These are phyloP conservation scores for Parotocinclus haroldoi DNA, from an alignment of 2,797 vertebrate genomes.

Conservation along the genomic window DNA sequence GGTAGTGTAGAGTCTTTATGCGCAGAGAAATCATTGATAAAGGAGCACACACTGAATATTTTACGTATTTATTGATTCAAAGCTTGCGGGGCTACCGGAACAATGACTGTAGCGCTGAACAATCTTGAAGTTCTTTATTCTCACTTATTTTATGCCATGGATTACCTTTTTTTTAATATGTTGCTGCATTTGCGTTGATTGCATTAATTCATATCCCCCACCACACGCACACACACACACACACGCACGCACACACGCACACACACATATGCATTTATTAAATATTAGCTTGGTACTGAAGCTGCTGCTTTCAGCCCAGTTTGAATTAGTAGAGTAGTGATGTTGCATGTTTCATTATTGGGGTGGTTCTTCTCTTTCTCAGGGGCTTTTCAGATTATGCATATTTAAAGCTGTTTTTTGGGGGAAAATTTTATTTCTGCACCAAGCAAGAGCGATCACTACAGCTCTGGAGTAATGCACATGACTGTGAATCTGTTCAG, in stretches of 20 bases:
- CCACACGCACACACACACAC: conserved; percentile 11
- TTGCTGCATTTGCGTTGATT: conserved; percentile 20
- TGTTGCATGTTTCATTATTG: conserved; percentile 47
- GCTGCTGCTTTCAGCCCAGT: neutral
- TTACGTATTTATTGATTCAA: conserved; percentile 52
- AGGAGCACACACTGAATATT: conserved; percentile 51
- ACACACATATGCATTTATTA: neutral
- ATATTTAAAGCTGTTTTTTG: conserved; percentile 21
- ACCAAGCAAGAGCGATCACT: conserved; percentile 33
- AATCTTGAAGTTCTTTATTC: conserved; percentile 41
- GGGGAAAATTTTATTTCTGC: conserved; percentile 24
- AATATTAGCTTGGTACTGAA: neutral
- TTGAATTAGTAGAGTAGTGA: conserved; percentile 26
- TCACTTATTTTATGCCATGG: conserved; percentile 35
- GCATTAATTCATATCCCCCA: conserved; percentile 30
- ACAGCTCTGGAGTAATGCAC: conserved; percentile 28
- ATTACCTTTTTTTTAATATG: conserved; percentile 31
- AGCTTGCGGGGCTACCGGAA: conserved; percentile 31
- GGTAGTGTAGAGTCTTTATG: conserved; percentile 28
- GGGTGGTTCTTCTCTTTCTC: conserved; percentile 46
- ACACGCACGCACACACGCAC: too few species aligned
- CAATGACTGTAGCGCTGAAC: conserved; percentile 33
- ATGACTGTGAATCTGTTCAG: conserved; percentile 41
- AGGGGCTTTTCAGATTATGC: conserved; percentile 46
- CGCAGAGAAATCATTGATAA: conserved; percentile 31